A percentile compares a stretch with the other conserved stretches of the same genome.
Evolutionary conservation across 2,113 vertebrate genomes (phyloP).

Genomic region (Xenopus laevis): DNA sequence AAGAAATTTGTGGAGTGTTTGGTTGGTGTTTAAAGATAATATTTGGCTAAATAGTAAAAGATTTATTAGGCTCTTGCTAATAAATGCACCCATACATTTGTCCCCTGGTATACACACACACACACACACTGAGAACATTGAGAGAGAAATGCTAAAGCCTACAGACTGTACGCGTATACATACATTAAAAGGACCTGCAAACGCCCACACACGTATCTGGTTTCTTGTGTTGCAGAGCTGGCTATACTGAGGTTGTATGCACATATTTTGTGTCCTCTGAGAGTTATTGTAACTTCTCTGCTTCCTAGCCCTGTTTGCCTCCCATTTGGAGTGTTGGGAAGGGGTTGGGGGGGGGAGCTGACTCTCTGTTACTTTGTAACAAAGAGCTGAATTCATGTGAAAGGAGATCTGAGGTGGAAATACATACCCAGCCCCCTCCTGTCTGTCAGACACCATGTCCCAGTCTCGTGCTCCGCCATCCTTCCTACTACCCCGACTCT

Average conservation of each 20-base stretch:
- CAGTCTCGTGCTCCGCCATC: neutral
- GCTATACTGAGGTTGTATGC: constrained; percentile 5
- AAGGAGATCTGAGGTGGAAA: neutral
- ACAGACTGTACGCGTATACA: no score
- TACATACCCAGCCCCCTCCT: neutral
- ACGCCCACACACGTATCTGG: constrained; percentile 14
- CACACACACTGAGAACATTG: no score
- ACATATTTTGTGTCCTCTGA: constrained; percentile 18
- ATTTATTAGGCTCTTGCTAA: no score
- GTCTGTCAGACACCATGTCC: neutral
- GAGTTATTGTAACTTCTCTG: constrained; percentile 19
- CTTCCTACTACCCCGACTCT: no score
- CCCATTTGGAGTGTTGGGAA: constrained; percentile 1
- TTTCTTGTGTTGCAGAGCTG: constrained; percentile 1
- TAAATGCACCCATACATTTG: no score
- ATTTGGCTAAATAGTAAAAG: no score
- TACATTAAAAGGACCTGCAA: neutral
- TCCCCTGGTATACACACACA: no score
- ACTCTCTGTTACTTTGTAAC: constrained; percentile 14
- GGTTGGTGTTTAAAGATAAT: no score
- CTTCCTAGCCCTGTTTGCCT: constrained; percentile 16
- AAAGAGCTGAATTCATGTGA: constrained; percentile 29
- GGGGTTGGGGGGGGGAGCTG: neutral
- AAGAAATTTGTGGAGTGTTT: no score
- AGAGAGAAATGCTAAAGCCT: no score